phyloP scores from a whole-genome alignment of 2,113 vertebrate species.

The Oryzias javanicus region DNA sequence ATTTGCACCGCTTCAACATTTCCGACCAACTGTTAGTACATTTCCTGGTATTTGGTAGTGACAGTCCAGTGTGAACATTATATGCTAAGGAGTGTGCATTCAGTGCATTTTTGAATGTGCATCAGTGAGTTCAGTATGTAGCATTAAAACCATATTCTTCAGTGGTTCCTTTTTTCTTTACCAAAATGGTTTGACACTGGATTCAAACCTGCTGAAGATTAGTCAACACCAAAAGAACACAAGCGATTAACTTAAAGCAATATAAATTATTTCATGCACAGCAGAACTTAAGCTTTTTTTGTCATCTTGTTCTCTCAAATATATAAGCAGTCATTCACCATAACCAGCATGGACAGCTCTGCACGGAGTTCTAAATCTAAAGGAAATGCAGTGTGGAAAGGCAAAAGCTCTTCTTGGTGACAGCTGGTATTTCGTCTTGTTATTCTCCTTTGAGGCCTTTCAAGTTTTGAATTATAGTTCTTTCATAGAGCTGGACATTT shows the following conservation, averaged over 20 bases:
- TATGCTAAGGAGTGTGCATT: too few species aligned
- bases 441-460: conserved; percentile 24
- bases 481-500: conserved; percentile 17
- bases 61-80: too few species aligned
- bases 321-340: conserved; percentile 39
- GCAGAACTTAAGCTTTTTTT: conserved; percentile 8
- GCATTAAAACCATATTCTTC: neutral
- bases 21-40: too few species aligned
- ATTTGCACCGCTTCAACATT: too few species aligned
- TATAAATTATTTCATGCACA: conserved; percentile 4
- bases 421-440: neutral
- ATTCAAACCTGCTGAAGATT: conserved; percentile 2
- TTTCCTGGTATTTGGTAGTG: too few species aligned
- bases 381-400: conserved; percentile 3
- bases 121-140: too few species aligned
- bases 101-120: too few species aligned
- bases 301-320: conserved; percentile 14
- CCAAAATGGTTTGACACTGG: conserved; percentile 5
- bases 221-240: conserved; percentile 12
- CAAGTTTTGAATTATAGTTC: conserved; percentile 38
- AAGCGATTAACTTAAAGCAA: conserved; percentile 18
- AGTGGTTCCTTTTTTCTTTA: neutral
- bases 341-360: conserved; percentile 14
- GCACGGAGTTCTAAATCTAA: conserved; percentile 14
- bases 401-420: conserved; percentile 16